Evolutionary conservation across 2,888 invertebrate genomes (phyloP).

Genomic region (Tetramorium bicarinatum): DNA sequence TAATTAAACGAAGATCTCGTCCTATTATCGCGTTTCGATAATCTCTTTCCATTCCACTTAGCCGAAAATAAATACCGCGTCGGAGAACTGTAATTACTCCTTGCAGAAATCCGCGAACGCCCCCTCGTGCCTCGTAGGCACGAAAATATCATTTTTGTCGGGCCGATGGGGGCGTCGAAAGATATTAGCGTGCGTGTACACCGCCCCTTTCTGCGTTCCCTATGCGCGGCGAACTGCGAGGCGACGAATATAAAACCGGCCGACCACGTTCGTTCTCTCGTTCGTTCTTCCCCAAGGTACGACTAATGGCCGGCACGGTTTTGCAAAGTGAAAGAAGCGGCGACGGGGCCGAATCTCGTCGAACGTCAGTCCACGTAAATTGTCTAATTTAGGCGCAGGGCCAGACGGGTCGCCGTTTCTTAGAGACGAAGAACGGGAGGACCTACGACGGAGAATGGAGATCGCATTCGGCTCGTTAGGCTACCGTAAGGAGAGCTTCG

Average conservation of each 20-base stretch:
- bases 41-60: conserved; percentile 48
- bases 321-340: conserved; percentile 70
- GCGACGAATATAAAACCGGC: conserved; percentile 75
- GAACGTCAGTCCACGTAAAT: conserved; percentile 77
- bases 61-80: conserved; percentile 62
- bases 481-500: conserved; percentile 57
- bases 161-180: conserved; percentile 62
- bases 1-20: conserved; percentile 41
- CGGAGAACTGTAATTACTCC: conserved; percentile 59
- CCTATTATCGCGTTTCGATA: conserved; percentile 40
- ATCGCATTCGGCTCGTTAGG: conserved; percentile 66
- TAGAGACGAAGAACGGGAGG: conserved; percentile 60
- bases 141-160: conserved; percentile 67
- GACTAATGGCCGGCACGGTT: conserved; percentile 74
- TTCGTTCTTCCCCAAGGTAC: conserved; percentile 56
- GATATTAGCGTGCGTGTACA: conserved; percentile 67
- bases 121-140: conserved; percentile 54
- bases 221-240: conserved; percentile 60
- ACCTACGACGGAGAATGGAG: conserved; percentile 21
- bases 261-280: conserved; percentile 62
- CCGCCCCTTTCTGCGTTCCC: conserved; percentile 64
- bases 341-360: conserved; percentile 62
- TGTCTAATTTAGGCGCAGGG: conserved; percentile 80
- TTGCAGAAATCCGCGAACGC: conserved; percentile 63
- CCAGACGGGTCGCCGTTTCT: conserved; percentile 73